These are phyloP conservation scores for Muscicapa comitata DNA, from an alignment of 2,797 vertebrate species.

Conservation along the genomic window DNA sequence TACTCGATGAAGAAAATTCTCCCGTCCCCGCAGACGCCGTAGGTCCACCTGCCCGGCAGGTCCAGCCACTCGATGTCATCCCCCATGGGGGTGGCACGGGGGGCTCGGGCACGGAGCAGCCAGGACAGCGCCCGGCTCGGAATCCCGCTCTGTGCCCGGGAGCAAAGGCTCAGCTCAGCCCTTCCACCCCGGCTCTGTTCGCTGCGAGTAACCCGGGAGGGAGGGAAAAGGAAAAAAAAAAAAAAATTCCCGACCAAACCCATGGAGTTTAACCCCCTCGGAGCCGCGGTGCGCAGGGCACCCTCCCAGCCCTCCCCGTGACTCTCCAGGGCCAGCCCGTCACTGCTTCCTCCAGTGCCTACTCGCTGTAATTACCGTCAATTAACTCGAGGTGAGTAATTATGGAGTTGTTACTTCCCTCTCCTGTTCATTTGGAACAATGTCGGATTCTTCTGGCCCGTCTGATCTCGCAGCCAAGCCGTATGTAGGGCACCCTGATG, in stretches of 20 bases:
- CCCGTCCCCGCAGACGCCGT: constrained; percentile 74
- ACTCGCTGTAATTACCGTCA: constrained; percentile 60
- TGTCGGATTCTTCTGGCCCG: not conserved
- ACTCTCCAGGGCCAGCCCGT: not conserved
- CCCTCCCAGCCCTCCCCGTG: not conserved
- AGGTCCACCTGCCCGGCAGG: constrained; percentile 76
- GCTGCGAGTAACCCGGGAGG: constrained; percentile 11
- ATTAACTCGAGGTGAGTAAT: constrained; percentile 58
- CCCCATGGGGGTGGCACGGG: constrained; percentile 48
- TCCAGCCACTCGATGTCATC: constrained; percentile 76
- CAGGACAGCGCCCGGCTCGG: not conserved
- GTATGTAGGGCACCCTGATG: constrained; percentile 51
- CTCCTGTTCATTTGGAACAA: constrained; percentile 12
- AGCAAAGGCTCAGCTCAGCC: not conserved
- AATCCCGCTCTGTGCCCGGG: not conserved
- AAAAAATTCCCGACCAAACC: constrained; percentile 6
- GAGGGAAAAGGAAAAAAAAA: not conserved
- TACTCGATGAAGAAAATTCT: constrained; percentile 79
- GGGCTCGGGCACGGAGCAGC: not conserved
- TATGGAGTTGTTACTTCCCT: constrained; percentile 42
- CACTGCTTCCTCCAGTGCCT: constrained; percentile 36
- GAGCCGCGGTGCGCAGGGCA: constrained; percentile 16
- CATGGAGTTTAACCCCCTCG: constrained; percentile 57
- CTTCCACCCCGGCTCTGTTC: constrained; percentile 6
- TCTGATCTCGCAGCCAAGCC: constrained; percentile 35